Percentiles rank a stretch among this genome's conserved stretches.
phyloP scores from a whole-genome alignment of 2,797 vertebrate species.

The Tapera naevia region DNA sequence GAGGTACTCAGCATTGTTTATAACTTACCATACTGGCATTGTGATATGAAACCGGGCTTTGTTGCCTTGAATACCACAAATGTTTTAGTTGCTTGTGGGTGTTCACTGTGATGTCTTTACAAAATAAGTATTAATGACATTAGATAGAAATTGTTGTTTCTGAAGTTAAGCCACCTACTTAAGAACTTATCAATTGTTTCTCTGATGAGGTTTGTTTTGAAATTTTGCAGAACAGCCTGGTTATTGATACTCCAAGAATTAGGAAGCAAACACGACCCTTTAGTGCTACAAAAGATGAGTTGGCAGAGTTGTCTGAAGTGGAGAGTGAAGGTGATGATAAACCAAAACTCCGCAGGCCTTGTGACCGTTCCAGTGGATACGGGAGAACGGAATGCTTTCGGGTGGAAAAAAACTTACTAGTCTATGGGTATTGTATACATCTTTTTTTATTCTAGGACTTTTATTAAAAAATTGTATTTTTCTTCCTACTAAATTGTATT shows the following conservation, averaged over 20 bases:
- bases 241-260: constrained; percentile 96
- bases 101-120: not conserved
- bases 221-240: constrained; percentile 92
- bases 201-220: constrained; percentile 29
- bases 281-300: constrained; percentile 94
- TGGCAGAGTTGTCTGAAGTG: constrained; percentile 93
- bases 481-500: not conserved
- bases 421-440: constrained; percentile 87
- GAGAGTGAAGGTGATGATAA: constrained; percentile 94
- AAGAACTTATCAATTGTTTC: not conserved
- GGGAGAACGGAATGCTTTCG: constrained; percentile 97
- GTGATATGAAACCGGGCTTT: not conserved
- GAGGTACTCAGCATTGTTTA: not conserved
- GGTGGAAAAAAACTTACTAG: constrained; percentile 96
- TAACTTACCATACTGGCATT: not conserved
- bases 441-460: not conserved
- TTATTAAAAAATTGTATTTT: not conserved
- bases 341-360: constrained; percentile 90
- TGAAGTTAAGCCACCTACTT: not conserved
- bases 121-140: not conserved
- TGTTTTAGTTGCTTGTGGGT: not conserved
- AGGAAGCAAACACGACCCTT: constrained; percentile 96
- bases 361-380: constrained; percentile 91
- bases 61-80: not conserved
- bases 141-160: not conserved